Conservation (phyloP, 23 tunicate species). For the Trididemnum miniatum region DNA sequence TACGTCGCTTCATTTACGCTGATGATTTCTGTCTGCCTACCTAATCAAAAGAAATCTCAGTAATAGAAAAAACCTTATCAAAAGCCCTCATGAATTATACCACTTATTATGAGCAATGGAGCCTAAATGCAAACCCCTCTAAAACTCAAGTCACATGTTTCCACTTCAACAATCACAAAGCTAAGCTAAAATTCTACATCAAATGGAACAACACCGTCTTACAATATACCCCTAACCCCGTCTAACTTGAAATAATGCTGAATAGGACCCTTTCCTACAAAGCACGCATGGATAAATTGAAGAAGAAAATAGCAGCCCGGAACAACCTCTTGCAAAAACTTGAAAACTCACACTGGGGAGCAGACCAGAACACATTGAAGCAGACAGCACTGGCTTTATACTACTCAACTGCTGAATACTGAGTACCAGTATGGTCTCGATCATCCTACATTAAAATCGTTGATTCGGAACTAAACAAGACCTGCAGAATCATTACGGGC, state of each 20-base stretch:
- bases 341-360: background rate
- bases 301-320: background rate
- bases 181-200: background rate
- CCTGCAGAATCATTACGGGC: background rate
- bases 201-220: background rate
- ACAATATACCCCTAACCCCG: background rate
- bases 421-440: background rate
- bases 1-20: too few species aligned
- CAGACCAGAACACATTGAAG: background rate
- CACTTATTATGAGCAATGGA: background rate
- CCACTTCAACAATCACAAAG: background rate
- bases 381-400: background rate
- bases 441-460: background rate
- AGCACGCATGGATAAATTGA: background rate
- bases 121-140: background rate
- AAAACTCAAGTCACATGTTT: background rate
- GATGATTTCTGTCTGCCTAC: background rate
- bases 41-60: background rate
- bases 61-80: background rate
- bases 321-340: background rate
- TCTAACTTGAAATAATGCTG: background rate
- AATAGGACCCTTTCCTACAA: background rate
- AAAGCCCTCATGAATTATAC: background rate
- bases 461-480: background rate
- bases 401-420: background rate